Evolutionary conservation across 2,888 invertebrate genomes (phyloP).

Genomic region (Drosophila limbata): DNA sequence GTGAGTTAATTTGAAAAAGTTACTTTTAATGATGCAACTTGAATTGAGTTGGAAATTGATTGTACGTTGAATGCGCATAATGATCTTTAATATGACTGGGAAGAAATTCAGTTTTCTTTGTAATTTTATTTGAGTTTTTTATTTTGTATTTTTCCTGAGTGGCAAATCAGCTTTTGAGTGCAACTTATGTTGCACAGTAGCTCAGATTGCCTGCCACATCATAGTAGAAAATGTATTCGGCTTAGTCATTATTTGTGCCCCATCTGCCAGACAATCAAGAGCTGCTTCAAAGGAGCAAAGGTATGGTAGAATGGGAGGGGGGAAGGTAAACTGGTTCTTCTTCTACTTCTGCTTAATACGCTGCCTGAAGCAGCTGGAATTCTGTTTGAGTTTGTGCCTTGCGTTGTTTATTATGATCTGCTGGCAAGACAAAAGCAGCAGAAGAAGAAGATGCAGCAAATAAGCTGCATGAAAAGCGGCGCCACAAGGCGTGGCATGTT

Average conservation of each 20-base stretch:
- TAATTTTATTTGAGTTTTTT: not conserved
- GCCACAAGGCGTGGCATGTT: conserved; percentile 18
- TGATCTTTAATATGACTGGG: conserved; percentile 35
- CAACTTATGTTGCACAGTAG: conserved; percentile 55
- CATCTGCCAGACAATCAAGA: conserved; percentile 45
- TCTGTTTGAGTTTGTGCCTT: conserved; percentile 41
- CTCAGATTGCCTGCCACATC: conserved; percentile 49
- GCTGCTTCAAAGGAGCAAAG: conserved; percentile 11
- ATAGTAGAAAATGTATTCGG: conserved; percentile 58
- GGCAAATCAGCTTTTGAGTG: conserved; percentile 40
- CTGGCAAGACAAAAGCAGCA: conserved; percentile 50
- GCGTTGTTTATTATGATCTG: conserved; percentile 66
- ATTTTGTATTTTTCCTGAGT: conserved; percentile 12
- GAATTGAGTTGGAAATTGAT: conserved; percentile 37
- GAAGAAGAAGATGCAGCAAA: conserved; percentile 64
- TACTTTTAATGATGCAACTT: conserved; percentile 3
- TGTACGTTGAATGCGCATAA: conserved; percentile 34
- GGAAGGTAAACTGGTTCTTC: conserved; percentile 50
- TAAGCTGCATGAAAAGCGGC: conserved; percentile 64
- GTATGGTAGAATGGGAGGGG: not conserved
- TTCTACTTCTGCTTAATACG: conserved; percentile 24
- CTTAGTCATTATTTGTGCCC: conserved; percentile 66
- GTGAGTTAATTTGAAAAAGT: not conserved
- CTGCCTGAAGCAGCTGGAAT: conserved; percentile 20
- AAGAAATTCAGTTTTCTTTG: not conserved